Evolutionary conservation across 2,113 vertebrate species (phyloP), one percentile per base, ranked within the genome.

Genomic region (Gavialis gangeticus): DNA sequence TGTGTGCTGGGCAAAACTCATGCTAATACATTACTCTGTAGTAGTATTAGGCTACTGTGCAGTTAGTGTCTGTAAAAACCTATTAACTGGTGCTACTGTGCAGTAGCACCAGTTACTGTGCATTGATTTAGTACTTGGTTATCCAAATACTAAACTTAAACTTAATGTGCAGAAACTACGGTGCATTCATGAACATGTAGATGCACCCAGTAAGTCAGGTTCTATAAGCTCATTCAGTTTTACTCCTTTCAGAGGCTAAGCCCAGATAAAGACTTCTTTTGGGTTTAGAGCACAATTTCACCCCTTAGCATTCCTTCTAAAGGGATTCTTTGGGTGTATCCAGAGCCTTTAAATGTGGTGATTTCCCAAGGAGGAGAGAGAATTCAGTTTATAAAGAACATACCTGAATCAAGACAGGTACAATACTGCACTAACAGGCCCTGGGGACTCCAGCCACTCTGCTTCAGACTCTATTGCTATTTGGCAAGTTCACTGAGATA

Each of bases 271-370:
- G 79, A 27, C 21, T 55, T 8, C 46, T 46, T 46, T 46, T 12
- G 19, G 63, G 64, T 11, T 79, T 60, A 10, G n/a, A 34, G 27
- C 37, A 56, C 14, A 3, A 15, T 79, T 58, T 55, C 55, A 60
- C 16, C 1, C 0, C 55, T 62, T 30, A n/a, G 0, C 0, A 28
- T 73, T 79, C 56, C 28, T 80, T 88, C 14, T 4, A 16, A 83
- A 84, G 67, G 60, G 62, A 59, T 15, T 19, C 67, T 66, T 16
- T 69, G 3, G 4, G 2, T 6, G 12, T 1, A 0, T 25, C 62
- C 64, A 28, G 15, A n/a, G 77, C 2, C 30, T 27, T 55, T 13
- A 60, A 60, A 3, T 84, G 79, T 30, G 19, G 10, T 22, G 18
- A n/a, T 69, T 95, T 56, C 37, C 46, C 37, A 59, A 58, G 28